phyloP scores from a whole-genome alignment of 2,888 invertebrate genomes.

The Apomyelois bistriatella region DNA sequence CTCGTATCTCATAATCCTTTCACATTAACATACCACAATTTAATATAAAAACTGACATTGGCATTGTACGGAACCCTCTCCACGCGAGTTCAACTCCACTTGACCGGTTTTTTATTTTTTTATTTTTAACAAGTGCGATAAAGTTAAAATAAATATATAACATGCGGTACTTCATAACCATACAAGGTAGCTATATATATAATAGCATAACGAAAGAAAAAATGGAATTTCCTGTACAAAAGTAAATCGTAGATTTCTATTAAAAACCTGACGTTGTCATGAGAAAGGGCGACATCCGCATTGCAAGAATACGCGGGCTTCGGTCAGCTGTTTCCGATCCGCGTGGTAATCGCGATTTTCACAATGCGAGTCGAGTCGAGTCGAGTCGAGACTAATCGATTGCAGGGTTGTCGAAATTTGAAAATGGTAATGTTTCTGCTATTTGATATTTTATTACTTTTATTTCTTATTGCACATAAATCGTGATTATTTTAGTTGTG shows the following conservation, averaged over 20 bases:
- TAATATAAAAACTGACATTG: too few relatives aligned
- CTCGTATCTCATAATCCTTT: too few relatives aligned
- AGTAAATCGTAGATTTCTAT: neutral
- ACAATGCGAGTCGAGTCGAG: conserved; percentile 1
- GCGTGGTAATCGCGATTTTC: conserved; percentile 7
- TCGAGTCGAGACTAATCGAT: conserved; percentile 5
- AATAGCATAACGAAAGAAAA: neutral
- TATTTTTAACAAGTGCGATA: too few relatives aligned
- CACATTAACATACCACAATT: too few relatives aligned
- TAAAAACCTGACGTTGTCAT: neutral
- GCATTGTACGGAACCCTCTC: too few relatives aligned
- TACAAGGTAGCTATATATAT: neutral
- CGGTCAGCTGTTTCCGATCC: conserved; percentile 6
- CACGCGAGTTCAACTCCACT: too few relatives aligned
- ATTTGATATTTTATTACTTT: neutral
- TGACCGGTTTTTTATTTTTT: too few relatives aligned
- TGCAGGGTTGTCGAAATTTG: neutral
- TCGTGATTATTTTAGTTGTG: too few relatives aligned
- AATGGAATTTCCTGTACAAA: neutral
- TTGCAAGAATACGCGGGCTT: neutral
- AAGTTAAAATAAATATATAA: too few relatives aligned
- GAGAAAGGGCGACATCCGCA: neutral
- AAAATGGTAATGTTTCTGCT: neutral
- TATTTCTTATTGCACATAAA: too few relatives aligned
- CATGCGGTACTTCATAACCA: too few relatives aligned